Base-by-base conservation (phyloP, 2,888 invertebrate genomes). In the Spisula solida region DNA sequence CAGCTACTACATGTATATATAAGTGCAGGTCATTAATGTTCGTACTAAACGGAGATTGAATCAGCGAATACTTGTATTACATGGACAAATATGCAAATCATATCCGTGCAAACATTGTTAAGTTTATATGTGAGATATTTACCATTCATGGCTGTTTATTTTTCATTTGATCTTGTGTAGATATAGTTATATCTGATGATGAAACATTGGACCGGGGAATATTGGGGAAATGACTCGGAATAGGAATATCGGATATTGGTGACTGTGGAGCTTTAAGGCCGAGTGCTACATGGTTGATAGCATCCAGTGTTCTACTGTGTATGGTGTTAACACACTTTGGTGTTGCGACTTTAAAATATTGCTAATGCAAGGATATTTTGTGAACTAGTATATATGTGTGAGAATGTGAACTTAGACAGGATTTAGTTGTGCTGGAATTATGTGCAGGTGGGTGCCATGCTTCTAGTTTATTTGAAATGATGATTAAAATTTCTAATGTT, bases 211-310 rank as follows among this genome's bases (percentile, higher is more conserved):
- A 75, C 29, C 34, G 75, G 16, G 75, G 5, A 34, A 18, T 75
- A 75, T 34, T 20, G 20, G 12, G 75, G 75, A 75, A 34, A 75
- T 75, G 75, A 75, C 75, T 75, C 1, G 14, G 75, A 75, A 75
- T 75, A 75, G 18, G 25, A 75, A 75, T 75, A 75, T 75, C 34
- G 75, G 75, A 31, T 75, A 75, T 75, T 75, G 75, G 75, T 60
- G 75, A 75, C 75, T 20, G 20, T n/a, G n/a, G n/a, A n/a, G n/a
- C n/a, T n/a, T n/a, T n/a, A 14, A 60, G 60, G 0, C 60, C 12
- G 60, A 25, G 5, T 60, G 60, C 8, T n/a, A 16, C 31, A 31
- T 75, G 2, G 75, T 31, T 75, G 75, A 75, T 25, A 75, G 18
- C 75, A 75, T n/a, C 75, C 34, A 75, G 16, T 31, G 31, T 75